Evolutionary conservation across 2,113 vertebrate genomes (phyloP).

Genomic region (Spea bombifrons): DNA sequence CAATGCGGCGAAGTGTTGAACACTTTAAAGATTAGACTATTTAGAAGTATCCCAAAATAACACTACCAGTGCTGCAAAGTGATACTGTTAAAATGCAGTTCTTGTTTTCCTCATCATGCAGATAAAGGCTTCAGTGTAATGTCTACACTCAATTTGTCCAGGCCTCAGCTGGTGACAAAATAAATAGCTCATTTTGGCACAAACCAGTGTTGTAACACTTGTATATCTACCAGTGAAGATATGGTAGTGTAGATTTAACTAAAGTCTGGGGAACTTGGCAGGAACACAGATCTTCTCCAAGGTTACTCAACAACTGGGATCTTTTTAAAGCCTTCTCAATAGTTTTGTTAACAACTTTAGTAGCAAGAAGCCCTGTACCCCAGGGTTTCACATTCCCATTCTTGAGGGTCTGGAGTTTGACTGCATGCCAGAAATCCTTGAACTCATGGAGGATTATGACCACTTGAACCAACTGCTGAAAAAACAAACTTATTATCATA

Average conservation of each 20-base stretch:
- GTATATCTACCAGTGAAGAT: constrained; percentile 39
- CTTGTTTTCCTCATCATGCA: constrained; percentile 25
- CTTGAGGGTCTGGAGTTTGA: too few species aligned
- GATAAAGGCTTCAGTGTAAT: constrained; percentile 33
- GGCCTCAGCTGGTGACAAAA: constrained; percentile 36
- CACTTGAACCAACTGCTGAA: too few species aligned
- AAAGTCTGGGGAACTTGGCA: constrained; percentile 40
- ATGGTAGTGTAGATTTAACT: constrained; percentile 32
- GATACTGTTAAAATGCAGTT: neutral
- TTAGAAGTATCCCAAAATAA: constrained; percentile 23
- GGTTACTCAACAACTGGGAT: constrained; percentile 15
- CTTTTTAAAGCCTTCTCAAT: neutral
- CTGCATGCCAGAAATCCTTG: too few species aligned
- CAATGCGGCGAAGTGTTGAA: neutral
- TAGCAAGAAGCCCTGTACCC: neutral
- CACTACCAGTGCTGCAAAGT: neutral
- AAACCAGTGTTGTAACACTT: constrained; percentile 25
- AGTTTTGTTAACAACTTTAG: neutral
- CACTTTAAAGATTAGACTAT: constrained; percentile 5
- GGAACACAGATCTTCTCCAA: constrained; percentile 16
- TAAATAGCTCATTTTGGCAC: constrained; percentile 44
- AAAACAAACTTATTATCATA: too few species aligned
- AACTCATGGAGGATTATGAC: too few species aligned
- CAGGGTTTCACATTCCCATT: too few species aligned
- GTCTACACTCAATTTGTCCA: constrained; percentile 39